Evolutionary conservation across 53 echinoderm and acorn worm species (phyloP), one percentile per base, ranked within the genome.

Genomic region (Henricia sp.): DNA sequence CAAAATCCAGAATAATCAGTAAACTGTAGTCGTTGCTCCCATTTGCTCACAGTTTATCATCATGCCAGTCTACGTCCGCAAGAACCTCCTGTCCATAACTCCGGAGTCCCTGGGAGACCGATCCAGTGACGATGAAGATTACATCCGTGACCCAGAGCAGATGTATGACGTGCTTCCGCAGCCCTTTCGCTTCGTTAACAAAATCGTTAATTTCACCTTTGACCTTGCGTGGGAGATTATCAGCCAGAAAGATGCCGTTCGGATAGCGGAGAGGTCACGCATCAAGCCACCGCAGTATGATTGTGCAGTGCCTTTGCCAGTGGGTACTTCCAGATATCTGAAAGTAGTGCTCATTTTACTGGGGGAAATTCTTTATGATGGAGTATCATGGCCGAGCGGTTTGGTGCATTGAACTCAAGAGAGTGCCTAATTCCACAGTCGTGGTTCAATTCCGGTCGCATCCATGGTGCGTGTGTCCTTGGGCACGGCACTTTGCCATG

Each of bases 11-110:
- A n/a, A n/a, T n/a, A n/a, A n/a, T n/a, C n/a, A n/a, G n/a, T n/a
- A n/a, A n/a, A n/a, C n/a, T n/a, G n/a, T n/a, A n/a, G n/a, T n/a
- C n/a, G n/a, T n/a, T n/a, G n/a, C n/a, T n/a, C n/a, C n/a, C n/a
- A n/a, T n/a, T n/a, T n/a, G n/a, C n/a, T n/a, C n/a, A n/a, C n/a
- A n/a, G n/a, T 46, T 46, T 6, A 70, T 52, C 53, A 92, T 50
- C 70, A 96, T 96, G 96, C 96, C 96, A 30, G 94, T 94, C 25
- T 96, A 96, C 68, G 96, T 96, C 13, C 83, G 96, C 17, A 96
- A 96, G 70, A 96, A 96, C 50, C 90, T 96, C 67, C 69, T 96
- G 88, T 96, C 96, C 46, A 94, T 96, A 17, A 96, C 93, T 12
- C 96, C 96, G 3, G 93, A 93, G 40, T 87, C 96, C 9, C 82